Evolutionary conservation across 2,797 vertebrate genomes (phyloP), one percentile per base, ranked within the genome.

Genomic region (Galaxias olidus): DNA sequence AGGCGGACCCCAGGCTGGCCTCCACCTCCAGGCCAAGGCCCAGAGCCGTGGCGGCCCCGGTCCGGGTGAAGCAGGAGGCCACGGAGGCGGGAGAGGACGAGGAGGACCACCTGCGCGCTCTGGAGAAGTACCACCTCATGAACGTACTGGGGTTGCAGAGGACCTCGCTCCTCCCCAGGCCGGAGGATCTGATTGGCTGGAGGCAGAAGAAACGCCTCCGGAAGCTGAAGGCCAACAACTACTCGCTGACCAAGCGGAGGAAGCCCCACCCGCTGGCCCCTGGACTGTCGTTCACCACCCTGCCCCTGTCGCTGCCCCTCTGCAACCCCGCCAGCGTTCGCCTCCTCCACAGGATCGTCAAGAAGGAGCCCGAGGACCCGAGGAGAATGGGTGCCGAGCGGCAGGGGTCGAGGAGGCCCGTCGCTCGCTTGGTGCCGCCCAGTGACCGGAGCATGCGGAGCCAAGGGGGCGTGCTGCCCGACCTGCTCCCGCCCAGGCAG

Each of bases 81-180:
- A 84, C 86, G 65, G 84, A 88, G 53, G 75, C 89, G 0, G 78
- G 78, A 30, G 91, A 86, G 53, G 93, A 94, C 55, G 92, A 93
- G 59, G 83, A 89, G 62, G 91, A 92, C 74, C 90, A 86, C 58
- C 89, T 88, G 1, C 85, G 89, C 63, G 89, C 86, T 5, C 91
- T 91, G 75, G 92, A 94, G 80, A 94, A 94, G 73, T 93, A 93
- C 80, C 86, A 90, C 63, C 80, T 94, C 19, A 93, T 94, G 84
- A 88, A 83, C 60, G 91, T 94, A 12, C 85, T 94, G 50, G 93
- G 93, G 30, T 81, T 93, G 13, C 92, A 92, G 81, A 88, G 93
- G 74, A 94, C 92, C 0, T 91, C 90, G 20, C 86, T 93, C 13
- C 78, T 92, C 6, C 90, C 91, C 20, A 78, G 89, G 72, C 91